Conservation (phyloP, 2,113 vertebrate genomes). For the Thamnophis sirtalis region DNA sequence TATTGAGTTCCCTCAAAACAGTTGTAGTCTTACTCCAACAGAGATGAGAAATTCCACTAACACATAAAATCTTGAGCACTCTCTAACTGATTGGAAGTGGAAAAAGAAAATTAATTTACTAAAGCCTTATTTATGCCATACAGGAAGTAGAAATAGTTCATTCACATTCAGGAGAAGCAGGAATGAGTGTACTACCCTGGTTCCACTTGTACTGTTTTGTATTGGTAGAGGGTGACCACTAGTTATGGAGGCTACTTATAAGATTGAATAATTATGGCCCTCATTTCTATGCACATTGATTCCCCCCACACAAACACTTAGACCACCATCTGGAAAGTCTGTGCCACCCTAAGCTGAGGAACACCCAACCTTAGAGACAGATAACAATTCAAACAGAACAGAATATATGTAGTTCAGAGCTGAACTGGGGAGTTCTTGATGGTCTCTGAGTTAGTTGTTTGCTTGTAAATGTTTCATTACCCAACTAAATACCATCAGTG, state of each 20-base stretch:
- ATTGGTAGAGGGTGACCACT: background rate
- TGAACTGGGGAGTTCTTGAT: background rate
- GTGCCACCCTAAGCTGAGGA: background rate
- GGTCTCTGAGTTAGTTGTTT: background rate
- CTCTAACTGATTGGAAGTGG: background rate
- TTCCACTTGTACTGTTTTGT: background rate
- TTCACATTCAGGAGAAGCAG: background rate
- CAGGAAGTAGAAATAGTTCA: background rate
- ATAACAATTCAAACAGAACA: background rate
- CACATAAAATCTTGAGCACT: background rate
- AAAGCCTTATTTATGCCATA: background rate
- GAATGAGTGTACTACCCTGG: background rate
- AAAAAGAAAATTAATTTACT: background rate
- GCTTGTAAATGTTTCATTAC: background rate
- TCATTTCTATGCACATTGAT: background rate
- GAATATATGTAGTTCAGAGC: background rate
- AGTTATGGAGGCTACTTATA: background rate
- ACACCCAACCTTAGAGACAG: background rate
- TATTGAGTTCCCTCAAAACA: background rate
- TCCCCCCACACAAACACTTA: background rate
- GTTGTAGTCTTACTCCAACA: background rate
- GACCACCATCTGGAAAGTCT: background rate
- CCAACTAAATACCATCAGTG: background rate
- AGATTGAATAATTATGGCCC: background rate
- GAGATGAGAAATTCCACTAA: background rate